Evolutionary conservation across 2,113 vertebrate species (phyloP), one percentile per base, ranked within the genome.

Genomic region (Tor tambroides): DNA sequence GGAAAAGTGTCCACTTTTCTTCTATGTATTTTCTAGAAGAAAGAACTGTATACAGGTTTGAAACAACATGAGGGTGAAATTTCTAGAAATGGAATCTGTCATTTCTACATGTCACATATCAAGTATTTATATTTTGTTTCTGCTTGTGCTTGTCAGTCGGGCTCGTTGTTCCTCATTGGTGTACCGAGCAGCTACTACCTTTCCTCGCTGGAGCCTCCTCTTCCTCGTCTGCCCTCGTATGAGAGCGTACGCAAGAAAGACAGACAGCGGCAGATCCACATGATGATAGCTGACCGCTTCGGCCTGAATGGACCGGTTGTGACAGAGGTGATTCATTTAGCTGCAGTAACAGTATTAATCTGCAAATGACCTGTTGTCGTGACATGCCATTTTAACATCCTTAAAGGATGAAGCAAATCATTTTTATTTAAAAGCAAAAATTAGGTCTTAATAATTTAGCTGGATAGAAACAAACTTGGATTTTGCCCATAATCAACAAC

Each of bases 181-280:
- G 72, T 94, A 86, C 93, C 94, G 80, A 94, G 93, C 91, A 96
- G 93, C 69, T 96, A 96, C 89, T 93, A 89, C 85, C 92, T 95
- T 2, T 92, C 95, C 28, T 54, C 92, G 0, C 87, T 94, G 89
- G 94, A 95, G 75, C 90, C 91, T 85, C 91, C 94, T 89, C 71
- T 93, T 81, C 94, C 95, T 19, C 92, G 63, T 43, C 89, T 96
- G 85, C 96, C 96, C 0, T 95, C 96, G 89, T 96, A 96, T 0
- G 95, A 96, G 89, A 96, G 95, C 0, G 94, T 96, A 84, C 89
- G 92, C 46, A 96, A 96, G 89, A 96, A 96, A 89, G 96, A 96
- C 91, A 91, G 92, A 65, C 95, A 96, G 91, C 95, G 94, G 86
- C 96, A 97, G 87, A 96, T 96, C 92, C 96, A 96, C 80, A 94